Evolutionary conservation across 1,140 invertebrate genomes (phyloP).

Genomic region (Drosophila subpulchrella): DNA sequence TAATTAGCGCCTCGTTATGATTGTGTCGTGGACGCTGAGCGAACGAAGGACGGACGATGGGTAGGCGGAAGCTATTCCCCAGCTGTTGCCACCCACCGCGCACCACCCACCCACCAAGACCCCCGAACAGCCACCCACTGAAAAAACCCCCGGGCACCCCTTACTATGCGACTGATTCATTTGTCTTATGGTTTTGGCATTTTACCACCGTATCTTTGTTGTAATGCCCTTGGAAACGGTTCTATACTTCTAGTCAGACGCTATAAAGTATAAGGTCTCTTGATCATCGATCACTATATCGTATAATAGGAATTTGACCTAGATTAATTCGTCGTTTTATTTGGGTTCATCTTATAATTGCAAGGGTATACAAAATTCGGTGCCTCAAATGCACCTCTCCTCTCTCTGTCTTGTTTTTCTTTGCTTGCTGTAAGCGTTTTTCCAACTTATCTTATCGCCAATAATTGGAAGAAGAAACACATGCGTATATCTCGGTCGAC

Average conservation of each 20-base stretch:
- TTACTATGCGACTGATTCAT: slow-evolving; percentile 24
- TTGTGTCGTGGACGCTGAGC: slow-evolving; percentile 30
- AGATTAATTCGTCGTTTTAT: too few relatives aligned
- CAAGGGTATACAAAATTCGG: not conserved
- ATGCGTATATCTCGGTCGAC: slow-evolving; percentile 47
- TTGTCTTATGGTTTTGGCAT: slow-evolving; percentile 16
- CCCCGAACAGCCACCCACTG: not conserved
- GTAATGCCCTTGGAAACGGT: not conserved
- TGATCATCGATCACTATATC: not conserved
- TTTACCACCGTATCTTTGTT: slow-evolving; percentile 9
- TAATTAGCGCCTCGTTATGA: slow-evolving; percentile 72
- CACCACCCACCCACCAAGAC: not conserved
- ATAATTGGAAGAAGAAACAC: slow-evolving; percentile 61
- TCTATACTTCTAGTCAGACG: not conserved
- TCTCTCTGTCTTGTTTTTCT: slow-evolving; percentile 9
- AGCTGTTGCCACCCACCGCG: slow-evolving; percentile 25
- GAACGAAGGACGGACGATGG: slow-evolving; percentile 1
- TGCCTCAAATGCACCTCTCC: not conserved
- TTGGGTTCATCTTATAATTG: too few relatives aligned
- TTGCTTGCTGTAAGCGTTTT: slow-evolving; percentile 35
- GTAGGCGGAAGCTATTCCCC: slow-evolving; percentile 62
- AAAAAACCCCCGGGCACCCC: not conserved
- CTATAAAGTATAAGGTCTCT: not conserved
- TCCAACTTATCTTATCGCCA: slow-evolving; percentile 73
- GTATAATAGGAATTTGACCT: too few relatives aligned